These are phyloP conservation scores for Mobula birostris DNA, from an alignment of 2,113 vertebrate genomes.

Conservation along the genomic window DNA sequence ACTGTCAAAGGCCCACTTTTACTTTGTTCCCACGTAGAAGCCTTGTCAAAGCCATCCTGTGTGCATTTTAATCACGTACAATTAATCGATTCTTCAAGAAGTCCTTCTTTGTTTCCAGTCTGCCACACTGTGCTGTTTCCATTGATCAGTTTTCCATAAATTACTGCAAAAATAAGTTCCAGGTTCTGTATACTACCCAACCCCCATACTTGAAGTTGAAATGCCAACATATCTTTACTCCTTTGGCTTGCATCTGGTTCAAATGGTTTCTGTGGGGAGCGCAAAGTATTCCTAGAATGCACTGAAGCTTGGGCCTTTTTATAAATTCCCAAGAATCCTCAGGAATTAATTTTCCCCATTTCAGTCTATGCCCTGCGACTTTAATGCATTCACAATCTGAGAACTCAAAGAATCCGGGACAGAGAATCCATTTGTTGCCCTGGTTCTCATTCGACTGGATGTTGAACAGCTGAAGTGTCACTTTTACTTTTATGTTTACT, in stretches of 20 bases:
- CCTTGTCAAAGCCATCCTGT: background rate
- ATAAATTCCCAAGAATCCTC: background rate
- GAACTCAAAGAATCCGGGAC: background rate
- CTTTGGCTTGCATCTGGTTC: background rate
- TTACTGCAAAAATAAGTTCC: background rate
- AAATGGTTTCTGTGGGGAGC: background rate
- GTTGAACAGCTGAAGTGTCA: background rate
- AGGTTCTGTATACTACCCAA: background rate
- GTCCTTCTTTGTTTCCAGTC: background rate
- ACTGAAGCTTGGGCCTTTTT: background rate
- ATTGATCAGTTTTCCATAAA: constrained; percentile 16
- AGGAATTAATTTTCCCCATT: too few relatives aligned
- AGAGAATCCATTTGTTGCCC: background rate
- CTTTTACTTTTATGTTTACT: background rate
- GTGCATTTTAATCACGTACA: background rate
- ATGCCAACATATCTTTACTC: background rate
- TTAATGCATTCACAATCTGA: background rate
- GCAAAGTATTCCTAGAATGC: background rate
- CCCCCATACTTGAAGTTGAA: background rate
- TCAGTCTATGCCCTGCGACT: background rate
- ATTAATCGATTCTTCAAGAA: background rate
- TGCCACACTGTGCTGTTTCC: background rate
- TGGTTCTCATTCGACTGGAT: background rate
- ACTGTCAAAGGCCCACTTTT: background rate
- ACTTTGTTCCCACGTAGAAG: background rate